Conservation (phyloP, 2,113 vertebrate species). For the Xenopus borealis region DNA sequence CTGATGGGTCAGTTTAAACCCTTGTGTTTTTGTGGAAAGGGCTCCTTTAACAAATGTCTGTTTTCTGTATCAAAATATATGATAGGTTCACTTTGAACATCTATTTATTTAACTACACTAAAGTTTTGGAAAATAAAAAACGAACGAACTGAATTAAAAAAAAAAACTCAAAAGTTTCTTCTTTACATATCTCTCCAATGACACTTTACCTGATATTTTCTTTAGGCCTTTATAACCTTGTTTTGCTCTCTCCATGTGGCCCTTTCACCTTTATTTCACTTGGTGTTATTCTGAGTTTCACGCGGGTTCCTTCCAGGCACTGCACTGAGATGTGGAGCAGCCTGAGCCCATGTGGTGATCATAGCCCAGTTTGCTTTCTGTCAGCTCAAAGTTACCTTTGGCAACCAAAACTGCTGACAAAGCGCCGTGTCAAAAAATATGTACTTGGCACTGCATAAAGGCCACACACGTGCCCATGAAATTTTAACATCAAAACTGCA, state of each 20-base stretch:
- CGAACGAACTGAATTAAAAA: no score
- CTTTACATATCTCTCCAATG: neutral
- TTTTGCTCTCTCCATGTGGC: constrained; percentile 19
- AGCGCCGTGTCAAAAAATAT: constrained; percentile 35
- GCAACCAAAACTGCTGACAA: constrained; percentile 40
- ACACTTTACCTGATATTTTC: constrained; percentile 16
- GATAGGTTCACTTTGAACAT: no score
- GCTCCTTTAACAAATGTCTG: no score
- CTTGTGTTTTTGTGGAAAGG: no score
- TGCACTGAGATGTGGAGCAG: constrained; percentile 26
- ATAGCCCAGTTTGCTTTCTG: constrained; percentile 31
- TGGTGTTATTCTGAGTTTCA: constrained; percentile 35
- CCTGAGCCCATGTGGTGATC: constrained; percentile 38
- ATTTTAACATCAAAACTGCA: constrained; percentile 10
- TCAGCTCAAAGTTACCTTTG: constrained; percentile 26
- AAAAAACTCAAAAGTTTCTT: neutral
- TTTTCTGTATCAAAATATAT: no score
- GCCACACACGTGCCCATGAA: constrained; percentile 20
- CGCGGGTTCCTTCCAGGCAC: constrained; percentile 35
- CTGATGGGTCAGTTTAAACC: no score
- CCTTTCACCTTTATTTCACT: constrained; percentile 12
- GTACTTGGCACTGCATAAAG: constrained; percentile 41
- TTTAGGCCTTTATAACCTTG: constrained; percentile 16
- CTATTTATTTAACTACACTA: no score
- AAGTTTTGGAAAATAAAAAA: no score